Evolutionary conservation across 2,888 invertebrate genomes (phyloP).

Genomic region (Cremastobaeus sp.): DNA sequence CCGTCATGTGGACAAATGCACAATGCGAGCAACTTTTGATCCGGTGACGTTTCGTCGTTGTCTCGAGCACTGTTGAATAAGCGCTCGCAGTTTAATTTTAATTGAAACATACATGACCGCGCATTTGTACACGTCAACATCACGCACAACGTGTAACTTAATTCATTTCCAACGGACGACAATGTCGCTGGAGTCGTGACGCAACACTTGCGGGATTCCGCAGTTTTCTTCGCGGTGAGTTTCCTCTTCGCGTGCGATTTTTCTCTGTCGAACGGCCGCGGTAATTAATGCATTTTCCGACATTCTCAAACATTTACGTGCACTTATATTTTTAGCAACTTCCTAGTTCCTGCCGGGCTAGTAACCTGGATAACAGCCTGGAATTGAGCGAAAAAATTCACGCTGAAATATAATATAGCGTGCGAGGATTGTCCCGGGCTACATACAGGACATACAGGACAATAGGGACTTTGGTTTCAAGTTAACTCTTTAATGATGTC

Average conservation of each 20-base stretch:
- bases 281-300: too few species aligned
- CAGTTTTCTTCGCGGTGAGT: not conserved
- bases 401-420: conserved; percentile 75
- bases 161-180: conserved; percentile 36
- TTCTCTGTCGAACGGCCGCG: too few species aligned
- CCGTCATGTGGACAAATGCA: conserved; percentile 45
- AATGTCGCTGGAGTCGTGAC: conserved; percentile 27
- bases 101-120: conserved; percentile 45
- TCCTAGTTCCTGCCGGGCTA: too few species aligned
- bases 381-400: too few species aligned
- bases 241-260: not conserved
- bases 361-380: too few species aligned
- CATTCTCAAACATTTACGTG: too few species aligned
- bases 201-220: conserved; percentile 17
- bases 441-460: conserved; percentile 61
- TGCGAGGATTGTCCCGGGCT: conserved; percentile 70
- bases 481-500: conserved; percentile 71
- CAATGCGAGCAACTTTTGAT: conserved; percentile 52
- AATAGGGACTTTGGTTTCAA: conserved; percentile 71
- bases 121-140: conserved; percentile 53
- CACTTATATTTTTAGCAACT: too few species aligned
- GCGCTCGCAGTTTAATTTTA: conserved; percentile 46
- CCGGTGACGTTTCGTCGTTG: conserved; percentile 39
- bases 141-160: conserved; percentile 40
- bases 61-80: conserved; percentile 32